Evolutionary conservation across 2,888 invertebrate species (phyloP).

Genomic region (Beris chalybata): DNA sequence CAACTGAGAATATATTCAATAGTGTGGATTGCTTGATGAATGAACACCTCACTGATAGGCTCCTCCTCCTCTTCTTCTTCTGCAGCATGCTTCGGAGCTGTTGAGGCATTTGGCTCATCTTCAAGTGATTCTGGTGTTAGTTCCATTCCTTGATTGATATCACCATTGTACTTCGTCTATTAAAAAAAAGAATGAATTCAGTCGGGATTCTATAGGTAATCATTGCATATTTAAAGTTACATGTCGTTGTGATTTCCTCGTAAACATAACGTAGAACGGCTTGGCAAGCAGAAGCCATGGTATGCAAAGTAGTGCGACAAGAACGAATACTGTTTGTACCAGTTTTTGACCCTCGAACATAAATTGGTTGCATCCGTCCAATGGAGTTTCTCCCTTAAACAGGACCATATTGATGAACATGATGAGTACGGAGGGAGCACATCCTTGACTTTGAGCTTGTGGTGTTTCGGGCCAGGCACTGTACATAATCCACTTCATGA

Average conservation of each 20-base stretch:
- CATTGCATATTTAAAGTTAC: constrained; percentile 44
- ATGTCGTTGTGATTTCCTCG: constrained; percentile 58
- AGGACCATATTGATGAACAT: constrained; percentile 80
- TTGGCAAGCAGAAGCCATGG: constrained; percentile 94
- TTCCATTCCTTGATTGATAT: constrained; percentile 69
- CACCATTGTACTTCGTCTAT: constrained; percentile 59
- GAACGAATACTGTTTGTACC: constrained; percentile 76
- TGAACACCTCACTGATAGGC: constrained; percentile 83
- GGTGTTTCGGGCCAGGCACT: constrained; percentile 56
- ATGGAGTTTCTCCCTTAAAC: constrained; percentile 58
- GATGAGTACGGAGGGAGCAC: constrained; percentile 76
- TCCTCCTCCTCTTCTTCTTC: constrained; percentile 60
- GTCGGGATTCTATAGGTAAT: neutral
- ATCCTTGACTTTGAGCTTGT: constrained; percentile 55
- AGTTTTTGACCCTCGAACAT: constrained; percentile 72
- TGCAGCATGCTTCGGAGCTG: constrained; percentile 37
- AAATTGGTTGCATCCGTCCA: constrained; percentile 60
- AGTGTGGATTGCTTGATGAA: constrained; percentile 94
- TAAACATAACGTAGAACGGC: constrained; percentile 73
- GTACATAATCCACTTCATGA: constrained; percentile 86
- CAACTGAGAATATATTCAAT: constrained; percentile 96
- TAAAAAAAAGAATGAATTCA: neutral
- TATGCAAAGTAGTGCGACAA: constrained; percentile 79
- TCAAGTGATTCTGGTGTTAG: constrained; percentile 57
- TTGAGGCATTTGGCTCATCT: constrained; percentile 23